Conservation (phyloP, 2,113 vertebrate genomes). For the Bungarus multicinctus region DNA sequence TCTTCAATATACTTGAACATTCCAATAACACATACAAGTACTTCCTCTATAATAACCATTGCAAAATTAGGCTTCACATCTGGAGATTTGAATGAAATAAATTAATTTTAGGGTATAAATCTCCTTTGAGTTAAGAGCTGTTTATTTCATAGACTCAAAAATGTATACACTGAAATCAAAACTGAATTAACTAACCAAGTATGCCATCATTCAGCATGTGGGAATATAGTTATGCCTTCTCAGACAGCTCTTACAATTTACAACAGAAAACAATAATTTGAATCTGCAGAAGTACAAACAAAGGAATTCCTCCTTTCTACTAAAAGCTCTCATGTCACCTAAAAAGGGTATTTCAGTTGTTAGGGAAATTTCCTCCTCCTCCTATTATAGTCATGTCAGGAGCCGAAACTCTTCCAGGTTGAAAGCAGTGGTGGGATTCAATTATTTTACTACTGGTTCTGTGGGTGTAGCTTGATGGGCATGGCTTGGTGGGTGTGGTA, state of each 20-base stretch:
- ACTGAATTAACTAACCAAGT: not conserved
- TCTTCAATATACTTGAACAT: slow-evolving; percentile 7
- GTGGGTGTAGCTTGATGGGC: no score
- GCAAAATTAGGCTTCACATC: slow-evolving; percentile 8
- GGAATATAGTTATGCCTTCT: not conserved
- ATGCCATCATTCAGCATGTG: not conserved
- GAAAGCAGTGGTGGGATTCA: not conserved
- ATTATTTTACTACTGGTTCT: no score
- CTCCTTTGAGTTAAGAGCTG: slow-evolving; percentile 29
- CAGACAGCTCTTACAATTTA: slow-evolving; percentile 2
- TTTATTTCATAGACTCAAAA: slow-evolving; percentile 6
- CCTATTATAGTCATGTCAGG: not conserved
- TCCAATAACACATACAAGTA: slow-evolving; percentile 19
- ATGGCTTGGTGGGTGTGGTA: no score
- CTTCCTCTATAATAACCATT: slow-evolving; percentile 6
- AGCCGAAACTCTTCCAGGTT: not conserved
- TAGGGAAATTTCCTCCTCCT: not conserved
- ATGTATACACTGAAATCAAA: not conserved
- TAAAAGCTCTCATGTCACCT: not conserved
- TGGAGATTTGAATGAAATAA: slow-evolving; percentile 27
- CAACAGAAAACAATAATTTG: not conserved
- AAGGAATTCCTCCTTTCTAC: not conserved
- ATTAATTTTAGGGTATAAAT: slow-evolving; percentile 16
- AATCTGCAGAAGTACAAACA: not conserved
- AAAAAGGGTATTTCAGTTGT: not conserved